These are phyloP conservation scores for Plemyria rubiginata DNA, from an alignment of 2,888 invertebrate species.

Conservation along the genomic window DNA sequence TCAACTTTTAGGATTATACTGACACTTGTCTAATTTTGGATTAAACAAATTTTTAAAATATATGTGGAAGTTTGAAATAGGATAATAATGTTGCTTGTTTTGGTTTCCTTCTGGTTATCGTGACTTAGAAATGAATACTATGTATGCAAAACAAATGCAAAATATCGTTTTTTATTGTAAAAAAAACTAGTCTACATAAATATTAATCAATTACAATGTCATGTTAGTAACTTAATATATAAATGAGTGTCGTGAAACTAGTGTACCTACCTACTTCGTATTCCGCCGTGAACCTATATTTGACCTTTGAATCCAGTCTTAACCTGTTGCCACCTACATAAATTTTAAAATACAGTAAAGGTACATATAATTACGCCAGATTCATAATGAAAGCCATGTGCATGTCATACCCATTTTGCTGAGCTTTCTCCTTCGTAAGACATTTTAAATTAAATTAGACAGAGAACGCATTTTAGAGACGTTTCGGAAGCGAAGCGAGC, in stretches of 20 bases:
- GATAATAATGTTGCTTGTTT: slow-evolving; percentile 5
- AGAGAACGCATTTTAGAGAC: slow-evolving; percentile 33
- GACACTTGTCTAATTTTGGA: slow-evolving; percentile 25
- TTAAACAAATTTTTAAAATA: slow-evolving; percentile 18
- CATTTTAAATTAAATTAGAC: slow-evolving; percentile 42
- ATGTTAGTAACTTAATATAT: slow-evolving; percentile 25
- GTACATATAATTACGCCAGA: slow-evolving; percentile 38
- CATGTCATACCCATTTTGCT: slow-evolving; percentile 60
- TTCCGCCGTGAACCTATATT: neutral
- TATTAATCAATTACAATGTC: slow-evolving; percentile 26
- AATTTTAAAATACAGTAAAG: slow-evolving; percentile 36
- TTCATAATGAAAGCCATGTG: slow-evolving; percentile 59
- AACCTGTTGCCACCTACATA: slow-evolving; percentile 29
- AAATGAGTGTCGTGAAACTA: slow-evolving; percentile 37
- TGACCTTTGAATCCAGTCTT: neutral
- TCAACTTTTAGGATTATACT: slow-evolving; percentile 37
- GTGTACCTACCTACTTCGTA: slow-evolving; percentile 42
- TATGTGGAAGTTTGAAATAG: slow-evolving; percentile 11
- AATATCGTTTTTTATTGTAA: slow-evolving; percentile 4
- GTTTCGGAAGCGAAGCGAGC: slow-evolving; percentile 32
- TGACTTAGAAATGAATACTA: neutral
- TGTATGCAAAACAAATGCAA: slow-evolving; percentile 24
- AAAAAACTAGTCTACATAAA: slow-evolving; percentile 22
- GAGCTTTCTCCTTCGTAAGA: slow-evolving; percentile 52
- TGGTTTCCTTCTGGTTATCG: slow-evolving; percentile 16